These are phyloP conservation scores for Oreonectes daqikongensis DNA, from an alignment of 2,797 vertebrate species.

Conservation along the genomic window DNA sequence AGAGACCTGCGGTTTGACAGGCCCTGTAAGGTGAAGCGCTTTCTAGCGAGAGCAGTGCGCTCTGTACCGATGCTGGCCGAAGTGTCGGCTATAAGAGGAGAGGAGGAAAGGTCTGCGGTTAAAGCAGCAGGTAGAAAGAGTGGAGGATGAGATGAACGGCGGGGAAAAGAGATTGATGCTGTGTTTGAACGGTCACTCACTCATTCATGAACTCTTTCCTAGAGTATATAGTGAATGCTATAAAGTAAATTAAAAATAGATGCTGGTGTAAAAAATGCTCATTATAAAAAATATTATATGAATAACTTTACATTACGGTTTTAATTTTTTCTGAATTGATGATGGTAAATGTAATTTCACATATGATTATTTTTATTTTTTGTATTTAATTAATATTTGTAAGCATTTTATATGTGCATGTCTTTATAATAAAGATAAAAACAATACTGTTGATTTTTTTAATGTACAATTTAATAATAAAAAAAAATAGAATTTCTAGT, in stretches of 20 bases:
- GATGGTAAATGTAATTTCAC: too few species aligned
- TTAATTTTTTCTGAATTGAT: too few species aligned
- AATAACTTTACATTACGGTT: too few species aligned
- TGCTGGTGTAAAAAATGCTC: too few species aligned
- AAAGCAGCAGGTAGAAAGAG: conserved; percentile 12
- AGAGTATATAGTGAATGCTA: neutral
- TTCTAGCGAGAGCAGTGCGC: conserved; percentile 86
- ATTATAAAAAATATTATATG: too few species aligned
- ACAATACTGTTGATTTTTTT: too few species aligned
- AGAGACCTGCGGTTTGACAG: conserved; percentile 93
- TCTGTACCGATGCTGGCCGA: conserved; percentile 82
- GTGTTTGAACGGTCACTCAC: neutral
- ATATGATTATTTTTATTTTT: too few species aligned
- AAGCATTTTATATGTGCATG: too few species aligned
- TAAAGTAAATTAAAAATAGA: neutral
- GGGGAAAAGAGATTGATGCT: neutral
- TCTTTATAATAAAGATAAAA: too few species aligned
- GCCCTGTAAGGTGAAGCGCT: conserved; percentile 93
- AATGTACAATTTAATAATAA: too few species aligned
- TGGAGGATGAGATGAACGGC: neutral
- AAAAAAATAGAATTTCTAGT: too few species aligned
- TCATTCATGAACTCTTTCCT: neutral
- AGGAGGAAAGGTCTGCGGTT: conserved; percentile 54
- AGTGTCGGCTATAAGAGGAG: conserved; percentile 80
- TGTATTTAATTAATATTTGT: too few species aligned